Evolutionary conservation across 2,113 vertebrate species (phyloP), one percentile per base, ranked within the genome.

Genomic region (Smithornis capensis): DNA sequence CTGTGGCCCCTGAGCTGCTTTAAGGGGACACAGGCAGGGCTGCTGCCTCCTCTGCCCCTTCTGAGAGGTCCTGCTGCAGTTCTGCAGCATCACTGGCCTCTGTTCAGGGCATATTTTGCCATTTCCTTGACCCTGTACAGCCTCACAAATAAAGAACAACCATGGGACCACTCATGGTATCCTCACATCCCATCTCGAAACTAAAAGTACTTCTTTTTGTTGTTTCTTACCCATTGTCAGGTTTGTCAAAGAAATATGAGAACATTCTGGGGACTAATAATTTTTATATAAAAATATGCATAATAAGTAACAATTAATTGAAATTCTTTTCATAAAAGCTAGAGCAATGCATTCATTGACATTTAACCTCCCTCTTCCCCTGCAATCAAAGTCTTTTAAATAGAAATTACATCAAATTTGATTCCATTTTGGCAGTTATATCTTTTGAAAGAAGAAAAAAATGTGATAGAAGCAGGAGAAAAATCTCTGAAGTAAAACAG

Each of bases 341-440:
- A 71, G 40, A 89, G 78, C 81, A 65, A 60, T 76, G 68, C 90
- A 80, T 88, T 88, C 38, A 68, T 71, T 96, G 92, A 94, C 93
- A 96, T 89, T 93, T 96, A 96, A 95, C 90, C 96, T 95, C 83
- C 81, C 82, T 82, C 55, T 87, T 93, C 77, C 89, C 86, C 77
- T 81, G 83, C 56, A 97, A 95, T 92, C 92, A 93, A 89, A 83
- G 60, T 49, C 53, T 90, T 92, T 93, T 78, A 95, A 94, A 93
- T 75, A 96, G 85, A 74, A 94, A 88, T 83, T 60, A 40, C 83
- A 83, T 80, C 25, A 37, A 77, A 80, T 83, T 92, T 90, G 13
- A 85, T 95, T 94, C 69, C 33, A 7, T 90, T 92, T 95, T 95
- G 94, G 76, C 88, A 92, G 62, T 70, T 90, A 55, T 12, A 55